Evolutionary conservation across 2,113 vertebrate species (phyloP), one percentile per base, ranked within the genome.

Genomic region (Dendrocopos noguchii): DNA sequence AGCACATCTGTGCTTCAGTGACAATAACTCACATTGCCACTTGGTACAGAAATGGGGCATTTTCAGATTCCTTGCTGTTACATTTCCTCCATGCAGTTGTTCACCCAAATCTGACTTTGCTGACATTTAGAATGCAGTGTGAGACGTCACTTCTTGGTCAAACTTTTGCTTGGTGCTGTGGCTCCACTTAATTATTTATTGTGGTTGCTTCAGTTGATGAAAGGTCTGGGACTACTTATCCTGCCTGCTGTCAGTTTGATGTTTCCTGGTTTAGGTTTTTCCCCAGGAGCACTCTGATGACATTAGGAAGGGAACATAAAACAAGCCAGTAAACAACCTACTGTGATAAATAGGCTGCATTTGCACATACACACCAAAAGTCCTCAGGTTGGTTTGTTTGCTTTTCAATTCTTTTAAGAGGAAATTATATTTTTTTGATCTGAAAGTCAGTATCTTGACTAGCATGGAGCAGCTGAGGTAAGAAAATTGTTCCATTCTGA

Each of bases 141-240:
- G 71, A 93, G 61, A 84, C 80, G 91, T 66, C 34, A 19, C 33
- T 72, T 77, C 70, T 78, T 87, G 86, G 88, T 88, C 91, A 94
- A 86, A 86, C 18, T 84, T 88, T 93, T 87, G 34, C 53, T 80
- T 72, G 66, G 90, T 68, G 53, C 36, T 84, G 44, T 39, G 39
- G 61, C n/a, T 81, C 34, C 34, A 63, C 34, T 93, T 84, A 93
- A 93, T 90, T 92, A 94, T 95, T 96, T 93, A 93, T 88, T 86
- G 52, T 84, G 29, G 10, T 53, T 94, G n/a, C 88, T 91, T 90
- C n/a, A 81, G 66, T 65, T 50, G 83, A 80, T 65, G 25, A 63
- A 88, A 80, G 50, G 27, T 44, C 59, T 96, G 88, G 94, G 92
- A 94, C 86, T 92, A 76, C 52, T 88, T 68, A 34, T 36, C 27